A percentile compares a stretch with the other conserved stretches of the same genome.
Evolutionary conservation across 2,888 invertebrate genomes (phyloP).

Genomic region (Drosophila lacicola): DNA sequence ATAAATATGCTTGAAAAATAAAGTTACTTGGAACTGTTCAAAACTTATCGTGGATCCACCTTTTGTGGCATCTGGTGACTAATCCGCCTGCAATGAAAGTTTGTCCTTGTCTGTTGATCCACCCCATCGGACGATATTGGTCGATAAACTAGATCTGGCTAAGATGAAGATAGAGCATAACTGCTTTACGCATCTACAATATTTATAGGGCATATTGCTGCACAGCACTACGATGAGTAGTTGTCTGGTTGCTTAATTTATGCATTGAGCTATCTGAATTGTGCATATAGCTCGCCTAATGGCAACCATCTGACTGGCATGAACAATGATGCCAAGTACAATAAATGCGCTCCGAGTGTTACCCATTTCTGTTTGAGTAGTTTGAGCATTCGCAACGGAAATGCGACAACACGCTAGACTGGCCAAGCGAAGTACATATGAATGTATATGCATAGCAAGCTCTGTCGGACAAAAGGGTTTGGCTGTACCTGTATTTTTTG

Average conservation of each 20-base stretch:
- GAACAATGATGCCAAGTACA: constrained; percentile 49
- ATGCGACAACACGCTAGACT: constrained; percentile 72
- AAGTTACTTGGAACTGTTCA: no score
- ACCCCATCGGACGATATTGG: no score
- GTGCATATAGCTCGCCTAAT: constrained; percentile 43
- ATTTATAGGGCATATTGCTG: constrained; percentile 21
- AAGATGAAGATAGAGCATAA: background rate
- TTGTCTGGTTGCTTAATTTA: constrained; percentile 56
- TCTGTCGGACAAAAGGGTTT: constrained; percentile 54
- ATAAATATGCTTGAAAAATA: no score
- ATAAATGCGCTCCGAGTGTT: constrained; percentile 25
- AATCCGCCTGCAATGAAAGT: no score
- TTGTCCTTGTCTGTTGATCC: no score
- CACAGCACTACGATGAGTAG: background rate
- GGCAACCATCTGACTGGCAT: constrained; percentile 61
- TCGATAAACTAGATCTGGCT: background rate
- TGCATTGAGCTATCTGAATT: constrained; percentile 50
- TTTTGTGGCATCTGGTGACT: no score
- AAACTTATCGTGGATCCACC: no score
- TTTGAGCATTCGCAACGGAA: constrained; percentile 69
- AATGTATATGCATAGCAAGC: background rate
- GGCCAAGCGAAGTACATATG: constrained; percentile 27
- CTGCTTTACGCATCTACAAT: background rate
- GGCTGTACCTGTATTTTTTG: constrained; percentile 19
- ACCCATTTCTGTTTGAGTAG: constrained; percentile 7